Evolutionary conservation across 1,140 invertebrate genomes (phyloP).

Genomic region (Drosophila biarmipes): DNA sequence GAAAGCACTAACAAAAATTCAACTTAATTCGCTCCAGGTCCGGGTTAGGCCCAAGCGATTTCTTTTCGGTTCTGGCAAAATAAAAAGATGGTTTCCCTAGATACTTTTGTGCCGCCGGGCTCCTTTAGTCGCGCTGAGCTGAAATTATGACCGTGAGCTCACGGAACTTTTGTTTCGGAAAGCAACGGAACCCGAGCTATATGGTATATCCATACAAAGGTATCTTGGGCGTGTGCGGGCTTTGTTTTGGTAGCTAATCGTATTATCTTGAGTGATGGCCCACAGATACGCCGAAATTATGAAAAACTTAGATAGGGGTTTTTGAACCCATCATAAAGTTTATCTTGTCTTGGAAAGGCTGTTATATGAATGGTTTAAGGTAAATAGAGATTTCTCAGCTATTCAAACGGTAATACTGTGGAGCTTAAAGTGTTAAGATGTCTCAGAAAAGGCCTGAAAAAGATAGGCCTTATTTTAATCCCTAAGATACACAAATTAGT

Average conservation of each 20-base stretch:
- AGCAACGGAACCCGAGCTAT: conserved; percentile 19
- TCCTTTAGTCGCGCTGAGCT: conserved; percentile 41
- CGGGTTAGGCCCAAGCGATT: conserved; percentile 25
- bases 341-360: background rate
- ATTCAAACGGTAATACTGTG: background rate
- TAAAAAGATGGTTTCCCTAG: conserved; percentile 37
- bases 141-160: conserved; percentile 56
- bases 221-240: background rate
- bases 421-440: no score
- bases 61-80: background rate
- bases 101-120: conserved; percentile 35
- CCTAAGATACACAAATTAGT: background rate
- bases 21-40: conserved; percentile 61
- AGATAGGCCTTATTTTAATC: background rate
- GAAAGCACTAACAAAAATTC: conserved; percentile 74
- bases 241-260: conserved; percentile 26
- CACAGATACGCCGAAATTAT: background rate
- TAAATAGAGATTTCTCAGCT: background rate
- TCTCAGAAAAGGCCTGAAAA: no score
- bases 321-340: conserved; percentile 5
- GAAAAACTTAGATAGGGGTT: conserved; percentile 3
- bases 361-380: background rate
- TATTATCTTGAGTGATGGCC: conserved; percentile 24
- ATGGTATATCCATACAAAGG: background rate
- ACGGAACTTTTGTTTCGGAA: conserved; percentile 18